Conservation (phyloP, 1,140 invertebrate genomes). For the Antheraea pernyi region DNA sequence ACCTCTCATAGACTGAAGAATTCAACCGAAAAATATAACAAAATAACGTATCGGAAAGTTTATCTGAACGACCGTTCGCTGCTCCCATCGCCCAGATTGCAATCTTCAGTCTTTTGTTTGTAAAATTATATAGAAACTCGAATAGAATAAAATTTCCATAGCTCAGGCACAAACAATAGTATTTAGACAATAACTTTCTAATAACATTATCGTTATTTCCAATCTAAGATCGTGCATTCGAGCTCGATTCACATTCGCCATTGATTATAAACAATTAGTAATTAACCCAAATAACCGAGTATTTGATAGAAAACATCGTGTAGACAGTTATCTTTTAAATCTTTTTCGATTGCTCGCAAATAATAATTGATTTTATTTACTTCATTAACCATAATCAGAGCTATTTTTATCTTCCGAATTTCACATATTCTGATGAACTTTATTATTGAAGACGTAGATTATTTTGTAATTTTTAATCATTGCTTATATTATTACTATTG, state of each 20-base stretch:
- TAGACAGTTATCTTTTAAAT: neutral
- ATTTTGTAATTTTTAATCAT: no score
- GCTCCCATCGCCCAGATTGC: neutral
- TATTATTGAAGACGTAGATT: no score
- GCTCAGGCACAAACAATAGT: neutral
- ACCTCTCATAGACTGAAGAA: no score
- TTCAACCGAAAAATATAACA: no score
- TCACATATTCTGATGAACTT: no score
- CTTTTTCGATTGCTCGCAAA: neutral
- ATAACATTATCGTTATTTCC: conserved; percentile 5
- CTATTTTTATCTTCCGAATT: no score
- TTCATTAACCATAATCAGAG: no score
- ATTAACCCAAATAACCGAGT: conserved; percentile 21
- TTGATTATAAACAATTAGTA: conserved; percentile 22
- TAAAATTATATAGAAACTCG: conserved; percentile 1
- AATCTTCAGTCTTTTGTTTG: neutral
- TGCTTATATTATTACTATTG: no score
- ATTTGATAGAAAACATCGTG: neutral
- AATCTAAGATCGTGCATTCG: neutral
- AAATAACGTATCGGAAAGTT: neutral
- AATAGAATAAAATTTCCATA: conserved; percentile 3
- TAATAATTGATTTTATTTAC: neutral
- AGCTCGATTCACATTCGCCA: conserved; percentile 3
- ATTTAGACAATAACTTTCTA: conserved; percentile 10
- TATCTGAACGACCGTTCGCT: neutral